Evolutionary conservation across 1,140 invertebrate species (phyloP), one percentile per base, ranked within the genome.

Genomic region (Hylaeus anthracinus): DNA sequence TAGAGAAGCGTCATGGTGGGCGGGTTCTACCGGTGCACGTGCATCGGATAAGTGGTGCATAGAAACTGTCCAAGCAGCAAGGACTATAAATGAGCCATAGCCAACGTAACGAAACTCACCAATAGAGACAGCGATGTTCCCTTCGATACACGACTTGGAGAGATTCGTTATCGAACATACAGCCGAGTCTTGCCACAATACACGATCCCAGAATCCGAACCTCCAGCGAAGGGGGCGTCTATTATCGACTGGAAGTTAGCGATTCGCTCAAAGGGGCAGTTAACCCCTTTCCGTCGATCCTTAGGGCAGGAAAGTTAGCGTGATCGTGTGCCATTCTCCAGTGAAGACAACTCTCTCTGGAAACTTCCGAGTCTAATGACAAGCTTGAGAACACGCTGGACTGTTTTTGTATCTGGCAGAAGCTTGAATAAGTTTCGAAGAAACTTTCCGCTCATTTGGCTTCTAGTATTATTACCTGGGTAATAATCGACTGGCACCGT

Each of bases 141-240:
- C 14, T 12, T 14, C n/a, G 37, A 58, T 64, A 55, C 12, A 39
- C 48, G n/a, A 55, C 3, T 39, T 15, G 39, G 48, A 15, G 48
- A 63, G 69, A 72, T 79, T 56, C 67, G 51, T 79, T 79, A 72
- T 72, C 60, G n/a, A 56, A 56, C 55, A 41, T 56, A 74, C n/a
- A 48, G n/a, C 2, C 60, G 12, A 37, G 37, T 1, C 2, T 6
- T 41, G 60, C 15, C 12, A 39, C 76, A 26, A 72, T 45, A 10
- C 67, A n/a, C 14, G 56, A 51, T 12, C n/a, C 60, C 69, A 26
- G 61, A 43, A 77, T 51, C 15, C 67, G 8, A 53, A 66, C 41
- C 43, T 65, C 37, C 0, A 45, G 4, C 55, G 53, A 41, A 10
- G 10, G n/a, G 26, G 26, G 4, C 55, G 41, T 43, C 45, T 26